Conservation (phyloP, 92 coral and sea anemone genomes). For the Isaurus tuberculatus region DNA sequence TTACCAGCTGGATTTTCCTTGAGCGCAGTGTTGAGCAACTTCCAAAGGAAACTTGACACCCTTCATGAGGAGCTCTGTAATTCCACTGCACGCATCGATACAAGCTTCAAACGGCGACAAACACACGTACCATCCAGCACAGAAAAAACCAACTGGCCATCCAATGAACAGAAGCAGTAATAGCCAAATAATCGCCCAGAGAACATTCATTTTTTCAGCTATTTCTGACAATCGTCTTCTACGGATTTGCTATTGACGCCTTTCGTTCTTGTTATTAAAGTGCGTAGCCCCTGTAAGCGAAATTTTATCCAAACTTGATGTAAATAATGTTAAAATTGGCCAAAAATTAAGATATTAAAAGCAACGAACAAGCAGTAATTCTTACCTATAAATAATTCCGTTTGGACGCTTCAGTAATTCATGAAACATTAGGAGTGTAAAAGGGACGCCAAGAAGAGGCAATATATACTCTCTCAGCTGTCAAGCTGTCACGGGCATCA, state of each 20-base stretch:
- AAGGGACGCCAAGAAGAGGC: background rate
- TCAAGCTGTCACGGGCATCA: slow-evolving; percentile 11
- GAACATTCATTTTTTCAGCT: slow-evolving; percentile 49
- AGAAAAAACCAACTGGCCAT: slow-evolving; percentile 70
- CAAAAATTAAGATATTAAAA: background rate
- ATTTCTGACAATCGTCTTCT: background rate
- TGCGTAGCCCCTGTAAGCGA: background rate
- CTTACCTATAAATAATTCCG: slow-evolving; percentile 5
- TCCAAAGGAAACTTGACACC: slow-evolving; percentile 67
- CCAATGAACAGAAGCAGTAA: slow-evolving; percentile 64
- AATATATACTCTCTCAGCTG: slow-evolving; percentile 1
- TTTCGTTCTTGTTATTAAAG: background rate
- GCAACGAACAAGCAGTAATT: background rate
- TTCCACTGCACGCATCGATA: slow-evolving; percentile 52
- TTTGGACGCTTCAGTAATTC: background rate
- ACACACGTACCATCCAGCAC: slow-evolving; percentile 74
- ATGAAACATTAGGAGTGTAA: background rate
- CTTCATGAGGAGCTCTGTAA: slow-evolving; percentile 53
- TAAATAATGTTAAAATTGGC: too few relatives aligned
- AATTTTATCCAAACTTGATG: background rate
- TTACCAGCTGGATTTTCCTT: slow-evolving; percentile 60
- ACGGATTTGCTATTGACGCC: background rate
- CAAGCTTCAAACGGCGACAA: slow-evolving; percentile 69
- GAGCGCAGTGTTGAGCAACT: slow-evolving; percentile 60
- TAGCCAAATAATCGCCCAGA: slow-evolving; percentile 67